Conservation (phyloP, 2,113 vertebrate species). For the Stegostoma tigrinum region DNA sequence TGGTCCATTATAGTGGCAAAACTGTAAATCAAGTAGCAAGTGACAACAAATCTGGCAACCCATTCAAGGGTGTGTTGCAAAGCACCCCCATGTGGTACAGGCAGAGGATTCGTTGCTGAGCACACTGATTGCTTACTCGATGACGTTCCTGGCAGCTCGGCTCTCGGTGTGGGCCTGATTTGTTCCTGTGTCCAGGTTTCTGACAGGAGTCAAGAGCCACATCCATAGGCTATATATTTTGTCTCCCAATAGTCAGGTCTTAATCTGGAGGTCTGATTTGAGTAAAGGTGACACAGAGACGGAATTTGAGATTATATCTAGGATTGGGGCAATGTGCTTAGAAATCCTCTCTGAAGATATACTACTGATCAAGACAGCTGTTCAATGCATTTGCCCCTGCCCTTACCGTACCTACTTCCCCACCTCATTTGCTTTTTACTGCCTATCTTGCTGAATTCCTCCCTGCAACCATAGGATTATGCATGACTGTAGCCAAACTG, state of each 20-base stretch:
- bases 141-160: neutral
- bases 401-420: too few species aligned
- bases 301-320: neutral
- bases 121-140: neutral
- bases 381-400: neutral
- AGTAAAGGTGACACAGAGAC: neutral
- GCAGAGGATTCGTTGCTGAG: neutral
- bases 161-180: neutral
- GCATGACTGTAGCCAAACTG: neutral
- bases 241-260: neutral
- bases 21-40: neutral
- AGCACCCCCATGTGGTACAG: neutral
- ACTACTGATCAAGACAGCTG: neutral
- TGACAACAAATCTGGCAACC: neutral
- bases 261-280: neutral
- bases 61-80: neutral
- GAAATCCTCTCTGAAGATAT: neutral
- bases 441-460: neutral
- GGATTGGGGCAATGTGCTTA: neutral
- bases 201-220: neutral
- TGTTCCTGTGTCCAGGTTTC: neutral
- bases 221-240: neutral
- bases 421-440: neutral
- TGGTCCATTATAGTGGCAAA: neutral
- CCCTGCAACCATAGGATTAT: neutral